Evolutionary conservation across 37 sponge, comb jelly and placozoan species (phyloP), one percentile per base, ranked within the genome.

Genomic region (Axinella damicornis): DNA sequence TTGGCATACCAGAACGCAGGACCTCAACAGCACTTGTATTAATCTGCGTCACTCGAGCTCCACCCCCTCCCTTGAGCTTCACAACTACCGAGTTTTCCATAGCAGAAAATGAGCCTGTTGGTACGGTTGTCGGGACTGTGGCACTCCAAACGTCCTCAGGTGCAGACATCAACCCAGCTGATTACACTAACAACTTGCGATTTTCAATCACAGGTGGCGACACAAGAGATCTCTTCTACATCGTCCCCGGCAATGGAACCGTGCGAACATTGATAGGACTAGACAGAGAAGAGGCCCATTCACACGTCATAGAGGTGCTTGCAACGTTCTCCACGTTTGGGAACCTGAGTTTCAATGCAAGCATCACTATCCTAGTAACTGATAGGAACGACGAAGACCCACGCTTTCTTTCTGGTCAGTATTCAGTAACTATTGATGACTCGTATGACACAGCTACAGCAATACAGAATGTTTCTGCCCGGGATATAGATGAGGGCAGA

Each of bases 371-470:
- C 20, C 57, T 12, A 32, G 83, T 91, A 5, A 18, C 40, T 19
- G 91, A 91, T 77, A 58, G 25, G 40, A 91, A 91, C 77, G 91
- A 91, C 34, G 66, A 77, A 30, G 58, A 46, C 12, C 91, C 91
- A 28, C 18, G 46, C 14, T 85, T 91, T 52, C 36, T 36, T 31
- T 31, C 40, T 21, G 0, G 30, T 0, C 0, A 71, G 27, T 91
- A 91, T 59, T 9, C 56, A 20, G 37, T 21, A 11, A 59, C 34
- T 38, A 69, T 81, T 34, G 52, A 59, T n/a, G 64, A 73, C 27
- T 5, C 17, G 18, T n/a, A 5, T 0, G 27, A 35, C 1, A 20
- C 21, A 16, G 61, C 4, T 31, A 9, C 37, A 2, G 53, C 63
- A 2, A n/a, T 85, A 16, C 20, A 76, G 4, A 85, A 64, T 24